These are phyloP conservation scores for Crocodylus rhombifer DNA, from an alignment of 2,797 vertebrate species.

Conservation along the genomic window DNA sequence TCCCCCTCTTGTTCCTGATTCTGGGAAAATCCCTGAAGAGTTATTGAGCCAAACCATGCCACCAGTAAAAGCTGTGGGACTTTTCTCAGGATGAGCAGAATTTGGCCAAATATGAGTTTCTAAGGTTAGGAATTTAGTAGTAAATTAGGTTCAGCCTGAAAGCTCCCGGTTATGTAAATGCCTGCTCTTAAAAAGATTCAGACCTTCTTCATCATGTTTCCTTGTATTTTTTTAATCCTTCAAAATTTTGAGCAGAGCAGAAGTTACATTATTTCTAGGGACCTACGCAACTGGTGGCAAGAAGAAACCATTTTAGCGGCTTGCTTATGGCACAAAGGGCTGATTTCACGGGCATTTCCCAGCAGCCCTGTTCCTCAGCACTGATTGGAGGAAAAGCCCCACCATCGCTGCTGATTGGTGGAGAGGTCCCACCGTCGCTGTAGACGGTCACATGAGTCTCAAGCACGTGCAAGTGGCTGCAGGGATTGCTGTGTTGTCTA, in stretches of 20 bases:
- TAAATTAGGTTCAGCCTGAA: constrained; percentile 21
- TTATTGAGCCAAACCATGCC: constrained; percentile 37
- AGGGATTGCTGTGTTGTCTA: too few relatives aligned
- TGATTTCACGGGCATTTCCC: too few relatives aligned
- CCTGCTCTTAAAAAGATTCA: neutral
- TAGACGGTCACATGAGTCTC: too few relatives aligned
- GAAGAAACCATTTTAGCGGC: too few relatives aligned
- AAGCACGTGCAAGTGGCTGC: too few relatives aligned
- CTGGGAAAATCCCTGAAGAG: neutral
- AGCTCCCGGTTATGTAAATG: constrained; percentile 6
- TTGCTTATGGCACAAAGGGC: too few relatives aligned
- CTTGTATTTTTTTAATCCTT: neutral
- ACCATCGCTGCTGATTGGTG: too few relatives aligned
- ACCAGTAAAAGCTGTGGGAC: neutral
- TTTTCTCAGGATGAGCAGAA: neutral
- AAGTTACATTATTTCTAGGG: neutral
- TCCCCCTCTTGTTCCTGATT: constrained; percentile 49
- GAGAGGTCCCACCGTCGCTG: too few relatives aligned
- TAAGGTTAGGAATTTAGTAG: neutral
- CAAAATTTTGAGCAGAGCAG: neutral
- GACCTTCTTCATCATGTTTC: neutral
- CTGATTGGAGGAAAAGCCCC: too few relatives aligned
- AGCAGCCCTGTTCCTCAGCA: too few relatives aligned
- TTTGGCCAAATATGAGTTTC: neutral
- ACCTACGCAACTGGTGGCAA: too few relatives aligned